Base-by-base conservation (phyloP, 2,113 vertebrate genomes). In the Platycercus adscitus region DNA sequence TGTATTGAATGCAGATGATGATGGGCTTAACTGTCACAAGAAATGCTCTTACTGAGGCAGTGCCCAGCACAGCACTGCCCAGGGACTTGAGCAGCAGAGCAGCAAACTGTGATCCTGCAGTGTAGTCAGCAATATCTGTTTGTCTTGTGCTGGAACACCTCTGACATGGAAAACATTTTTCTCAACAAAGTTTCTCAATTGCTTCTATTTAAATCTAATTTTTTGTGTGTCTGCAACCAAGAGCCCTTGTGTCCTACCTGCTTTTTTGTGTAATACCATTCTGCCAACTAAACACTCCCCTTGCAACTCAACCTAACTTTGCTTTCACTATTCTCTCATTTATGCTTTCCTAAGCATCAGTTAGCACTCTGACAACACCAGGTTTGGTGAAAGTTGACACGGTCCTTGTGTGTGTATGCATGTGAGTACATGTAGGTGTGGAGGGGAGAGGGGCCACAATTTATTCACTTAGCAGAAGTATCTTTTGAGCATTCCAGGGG, bases 351-450 rank as follows among this genome's bases (percentile, higher is more conserved):
- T 31, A 19, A 88, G 66, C 33, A 6, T 39, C 5, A 9, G 2
- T 81, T 31, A 65, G 20, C 23, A 26, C 29, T 76, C 79, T 71
- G 53, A 23, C 33, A 55, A 10, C 33, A 31, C 7, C 25, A 16
- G 4, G 3, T 60, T 63, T 77, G 55, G 26, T 79, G 47, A 31
- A 56, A 46, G 33, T 2, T 41, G 33, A 61, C 63, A 37, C 11
- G 13, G 23, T 77, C 41, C 46, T 17, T 37, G 8, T 39, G 13
- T 66, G 83, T 56, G 33, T 25, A 2, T 19, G 21, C 8, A 5
- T 2, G 1, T 31, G n/a, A 56, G 44, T 33, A 21, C 13, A 0
- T 1, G 7, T 26, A 35, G 52, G 10, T 73, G 55, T 10, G 33
- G 47, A 79, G 44, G 9, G 17, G 23, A 78, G 41, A 71, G 20